These are phyloP conservation scores for Siniperca undulata DNA, from an alignment of 2,797 vertebrate genomes.

Conservation along the genomic window DNA sequence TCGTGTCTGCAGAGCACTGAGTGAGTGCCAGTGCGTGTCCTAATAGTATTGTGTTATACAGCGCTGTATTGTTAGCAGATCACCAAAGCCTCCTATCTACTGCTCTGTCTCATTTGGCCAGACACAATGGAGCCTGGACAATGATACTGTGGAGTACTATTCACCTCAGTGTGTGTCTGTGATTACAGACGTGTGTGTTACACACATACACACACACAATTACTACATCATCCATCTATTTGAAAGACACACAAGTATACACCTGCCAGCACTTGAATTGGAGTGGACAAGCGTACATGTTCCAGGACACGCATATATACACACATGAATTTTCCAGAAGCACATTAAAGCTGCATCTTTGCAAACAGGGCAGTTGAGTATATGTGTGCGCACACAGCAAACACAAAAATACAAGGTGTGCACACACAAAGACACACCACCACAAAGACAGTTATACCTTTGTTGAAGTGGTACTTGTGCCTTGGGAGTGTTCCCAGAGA, in stretches of 20 bases:
- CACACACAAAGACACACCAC: neutral
- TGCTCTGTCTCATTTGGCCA: slow-evolving; percentile 68
- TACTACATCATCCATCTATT: slow-evolving; percentile 12
- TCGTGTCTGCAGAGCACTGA: slow-evolving; percentile 57
- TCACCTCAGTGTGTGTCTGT: slow-evolving; percentile 42
- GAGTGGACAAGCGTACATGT: slow-evolving; percentile 20
- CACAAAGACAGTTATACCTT: slow-evolving; percentile 7
- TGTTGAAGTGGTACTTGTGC: slow-evolving; percentile 52
- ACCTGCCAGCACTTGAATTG: slow-evolving; percentile 51
- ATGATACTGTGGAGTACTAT: slow-evolving; percentile 43
- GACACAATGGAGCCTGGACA: slow-evolving; percentile 65
- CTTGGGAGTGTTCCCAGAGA: slow-evolving; percentile 45
- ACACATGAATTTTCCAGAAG: slow-evolving; percentile 12
- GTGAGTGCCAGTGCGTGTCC: slow-evolving; percentile 61
- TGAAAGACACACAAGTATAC: slow-evolving; percentile 22
- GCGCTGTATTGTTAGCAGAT: slow-evolving; percentile 63
- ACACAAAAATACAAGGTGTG: slow-evolving; percentile 10
- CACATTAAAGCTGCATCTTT: slow-evolving; percentile 3
- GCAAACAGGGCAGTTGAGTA: neutral
- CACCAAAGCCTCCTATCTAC: slow-evolving; percentile 65
- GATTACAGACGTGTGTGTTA: slow-evolving; percentile 18
- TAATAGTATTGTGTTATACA: slow-evolving; percentile 68
- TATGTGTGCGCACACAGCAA: neutral
- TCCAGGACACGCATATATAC: slow-evolving; percentile 6
- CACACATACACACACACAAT: slow-evolving; percentile 8